Evolutionary conservation across 2,888 invertebrate genomes (phyloP), one percentile per base, ranked within the genome.

Genomic region (Watsonalla binaria): DNA sequence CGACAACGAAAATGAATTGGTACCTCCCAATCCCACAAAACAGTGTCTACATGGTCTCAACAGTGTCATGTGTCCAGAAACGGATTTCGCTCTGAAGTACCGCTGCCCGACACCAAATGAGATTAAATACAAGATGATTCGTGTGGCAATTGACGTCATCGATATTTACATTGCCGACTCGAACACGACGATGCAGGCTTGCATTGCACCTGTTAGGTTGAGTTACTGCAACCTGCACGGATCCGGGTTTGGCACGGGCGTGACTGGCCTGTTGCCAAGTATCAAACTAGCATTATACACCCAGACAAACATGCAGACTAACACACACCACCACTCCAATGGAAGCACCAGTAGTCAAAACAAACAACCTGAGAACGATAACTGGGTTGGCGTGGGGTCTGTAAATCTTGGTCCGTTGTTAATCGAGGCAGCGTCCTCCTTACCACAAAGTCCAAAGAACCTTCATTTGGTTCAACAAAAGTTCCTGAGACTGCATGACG

Each of bases 181-280:
- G 42, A 96, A 96, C 47, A 96, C 97, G 5, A 96, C 97, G 0
- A 86, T 98, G 37, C 97, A 97, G 75, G 87, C 97, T 0, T 97
- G 97, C 96, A 92, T 97, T 66, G 96, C 96, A 15, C 98, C 98
- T 1, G 92, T 98, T 42, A 93, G 98, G 51, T 83, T 98, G 58
- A 95, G 98, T 24, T 96, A 95, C 50, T 99, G 99, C 76, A 99
- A 99, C 88, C 92, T 99, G n/a, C 98, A 99, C 74, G 98, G 98
- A 0, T 94, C 96, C 62, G 96, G 96, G 70, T 97, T 97, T 39
- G 96, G 96, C 65, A 95, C 96, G 4, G 98, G 98, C 0, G 92
- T 98, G 35, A 98, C 98, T 5, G 96, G 95, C 6, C 92, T 98
- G 49, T 83, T 98, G 57, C 96, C 97, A 0, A 94, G 94, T 61